Evolutionary conservation across 2,888 invertebrate species (phyloP), one percentile per base, ranked within the genome.

Genomic region (Drosophila anomalata): DNA sequence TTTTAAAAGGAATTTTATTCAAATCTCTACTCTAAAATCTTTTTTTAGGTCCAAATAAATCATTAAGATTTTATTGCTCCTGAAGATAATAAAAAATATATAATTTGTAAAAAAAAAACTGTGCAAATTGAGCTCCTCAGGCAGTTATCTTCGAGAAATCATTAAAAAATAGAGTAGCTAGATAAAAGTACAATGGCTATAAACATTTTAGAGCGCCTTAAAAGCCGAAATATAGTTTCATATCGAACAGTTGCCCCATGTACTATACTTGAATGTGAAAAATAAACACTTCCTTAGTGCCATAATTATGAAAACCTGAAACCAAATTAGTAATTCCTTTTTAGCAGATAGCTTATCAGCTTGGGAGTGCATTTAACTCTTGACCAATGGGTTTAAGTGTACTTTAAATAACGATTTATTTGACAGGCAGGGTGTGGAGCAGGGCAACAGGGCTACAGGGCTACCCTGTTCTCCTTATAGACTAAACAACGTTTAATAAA

Each of bases 401-500:
- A 63, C 47, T 75, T 77, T 55, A 59, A 56, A 66, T 83, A 77
- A 76, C 76, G 70, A 75, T 70, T 73, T 60, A 60, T 54, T 59
- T 59, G 62, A 44, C 47, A 58, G 66, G 63, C 63, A 73, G 69
- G 63, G 22, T 59, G 31, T 50, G 48, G 53, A 57, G 72, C 47
- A 47, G 41, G 55, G 51, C 33, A 20, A 55, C 44, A 51, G 69
- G 62, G 57, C 39, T 24, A 24, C 22, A 5, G 17, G 50, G 66
- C 36, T 14, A 55, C 53, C 62, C 70, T 50, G 24, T 39, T 79
- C 67, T 75, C 75, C 84, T 83, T 82, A 82, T 73, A 80, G 59
- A 82, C 81, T 82, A 83, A 86, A 86, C 78, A 82, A 83, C 83
- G 85, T 82, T 73, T 68, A 78, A 84, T 80, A 73, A 63, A 84